phyloP scores from a whole-genome alignment of 2,797 vertebrate species.

The Pipistrellus pipistrellus region DNA sequence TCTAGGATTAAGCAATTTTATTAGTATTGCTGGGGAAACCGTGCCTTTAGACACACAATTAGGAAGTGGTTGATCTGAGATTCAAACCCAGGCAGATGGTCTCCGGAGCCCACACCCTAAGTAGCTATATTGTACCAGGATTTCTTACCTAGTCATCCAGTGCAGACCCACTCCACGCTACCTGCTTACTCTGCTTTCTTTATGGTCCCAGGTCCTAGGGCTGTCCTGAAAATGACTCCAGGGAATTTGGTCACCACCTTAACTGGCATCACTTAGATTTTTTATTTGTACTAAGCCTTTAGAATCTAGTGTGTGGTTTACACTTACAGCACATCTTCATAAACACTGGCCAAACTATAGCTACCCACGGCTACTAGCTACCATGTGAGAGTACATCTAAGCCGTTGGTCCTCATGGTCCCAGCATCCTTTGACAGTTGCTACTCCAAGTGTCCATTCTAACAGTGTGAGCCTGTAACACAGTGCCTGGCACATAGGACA shows the following conservation, averaged over 20 bases:
- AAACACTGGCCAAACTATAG: too few species aligned
- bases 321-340: too few species aligned
- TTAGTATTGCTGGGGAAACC: not conserved
- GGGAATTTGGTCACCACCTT: not conserved
- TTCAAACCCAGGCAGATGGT: not conserved
- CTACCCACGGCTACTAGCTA: too few species aligned
- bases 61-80: not conserved
- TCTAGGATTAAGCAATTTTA: not conserved
- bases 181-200: not conserved
- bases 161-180: not conserved
- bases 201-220: not conserved
- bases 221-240: not conserved
- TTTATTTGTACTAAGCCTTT: not conserved
- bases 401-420: accelerated
- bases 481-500: accelerated
- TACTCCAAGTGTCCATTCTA: not conserved
- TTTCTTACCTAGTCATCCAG: not conserved
- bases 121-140: not conserved
- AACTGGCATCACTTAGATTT: not conserved
- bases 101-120: not conserved
- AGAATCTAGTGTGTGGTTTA: too few species aligned
- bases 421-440: not conserved
- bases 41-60: not conserved
- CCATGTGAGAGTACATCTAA: not conserved
- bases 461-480: too few species aligned